phyloP scores from a whole-genome alignment of 2,888 invertebrate genomes.

The Rutpela maculata region DNA sequence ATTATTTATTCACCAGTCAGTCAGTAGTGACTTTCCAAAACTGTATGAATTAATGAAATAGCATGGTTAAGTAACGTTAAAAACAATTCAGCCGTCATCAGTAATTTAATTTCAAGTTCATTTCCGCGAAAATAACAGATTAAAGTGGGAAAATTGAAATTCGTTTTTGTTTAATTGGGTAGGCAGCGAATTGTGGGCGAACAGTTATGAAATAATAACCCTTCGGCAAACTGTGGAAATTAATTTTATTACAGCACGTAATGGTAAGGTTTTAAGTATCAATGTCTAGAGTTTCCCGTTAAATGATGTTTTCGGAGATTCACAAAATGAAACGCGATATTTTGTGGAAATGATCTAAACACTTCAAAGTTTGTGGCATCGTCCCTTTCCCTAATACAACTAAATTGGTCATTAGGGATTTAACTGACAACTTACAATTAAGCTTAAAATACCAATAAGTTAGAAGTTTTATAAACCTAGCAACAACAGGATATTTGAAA shows the following conservation, averaged over 20 bases:
- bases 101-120: neutral
- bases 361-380: neutral
- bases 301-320: constrained; percentile 6
- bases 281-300: constrained; percentile 12
- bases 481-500: too few species aligned
- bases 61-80: neutral
- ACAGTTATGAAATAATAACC: constrained; percentile 15
- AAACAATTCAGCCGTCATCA: neutral
- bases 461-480: too few species aligned
- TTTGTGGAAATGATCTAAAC: neutral
- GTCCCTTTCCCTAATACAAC: neutral
- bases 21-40: neutral
- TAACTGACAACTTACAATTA: too few species aligned
- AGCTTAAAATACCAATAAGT: too few species aligned
- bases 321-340: neutral
- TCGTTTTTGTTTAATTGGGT: neutral
- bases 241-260: constrained; percentile 16
- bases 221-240: constrained; percentile 14
- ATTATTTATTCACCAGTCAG: neutral
- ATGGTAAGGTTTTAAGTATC: neutral
- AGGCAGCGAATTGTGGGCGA: constrained; percentile 3
- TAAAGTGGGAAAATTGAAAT: neutral
- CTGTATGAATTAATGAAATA: neutral
- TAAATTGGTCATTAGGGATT: neutral
- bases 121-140: neutral